phyloP scores from a whole-genome alignment of 2,113 vertebrate genomes.

The Ptychochromis oligacanthus region DNA sequence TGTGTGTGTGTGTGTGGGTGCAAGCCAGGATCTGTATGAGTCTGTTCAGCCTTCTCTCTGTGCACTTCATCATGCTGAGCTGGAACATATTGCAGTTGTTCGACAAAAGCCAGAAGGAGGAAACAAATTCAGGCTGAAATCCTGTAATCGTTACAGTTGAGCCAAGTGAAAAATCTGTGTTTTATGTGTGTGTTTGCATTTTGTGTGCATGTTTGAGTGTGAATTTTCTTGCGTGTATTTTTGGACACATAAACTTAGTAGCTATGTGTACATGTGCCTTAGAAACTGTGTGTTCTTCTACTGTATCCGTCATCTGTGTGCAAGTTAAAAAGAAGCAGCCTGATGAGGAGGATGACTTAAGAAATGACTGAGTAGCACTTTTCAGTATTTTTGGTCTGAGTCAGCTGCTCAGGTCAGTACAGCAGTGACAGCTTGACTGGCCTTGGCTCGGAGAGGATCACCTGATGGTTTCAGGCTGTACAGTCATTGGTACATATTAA shows the following conservation, averaged over 20 bases:
- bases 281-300: neutral
- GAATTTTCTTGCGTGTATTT: neutral
- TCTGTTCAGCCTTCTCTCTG: neutral
- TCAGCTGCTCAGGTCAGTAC: neutral
- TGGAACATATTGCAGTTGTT: slow-evolving; percentile 43
- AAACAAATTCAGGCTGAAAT: slow-evolving; percentile 42
- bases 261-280: neutral
- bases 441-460: neutral
- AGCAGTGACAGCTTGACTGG: neutral
- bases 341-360: neutral
- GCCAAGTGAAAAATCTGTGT: slow-evolving; percentile 13
- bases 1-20: neutral
- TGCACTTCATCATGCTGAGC: slow-evolving; percentile 41
- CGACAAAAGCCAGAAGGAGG: slow-evolving; percentile 47
- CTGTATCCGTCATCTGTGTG: neutral
- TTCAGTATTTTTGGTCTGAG: neutral
- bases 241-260: neutral
- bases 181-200: neutral
- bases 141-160: slow-evolving; percentile 35
- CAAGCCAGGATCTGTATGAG: neutral
- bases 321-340: neutral
- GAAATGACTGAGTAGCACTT: neutral
- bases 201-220: neutral
- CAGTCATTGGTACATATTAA: neutral
- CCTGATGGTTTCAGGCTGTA: neutral